phyloP scores from a whole-genome alignment of 2,113 vertebrate species.

The Ophiodon elongatus region DNA sequence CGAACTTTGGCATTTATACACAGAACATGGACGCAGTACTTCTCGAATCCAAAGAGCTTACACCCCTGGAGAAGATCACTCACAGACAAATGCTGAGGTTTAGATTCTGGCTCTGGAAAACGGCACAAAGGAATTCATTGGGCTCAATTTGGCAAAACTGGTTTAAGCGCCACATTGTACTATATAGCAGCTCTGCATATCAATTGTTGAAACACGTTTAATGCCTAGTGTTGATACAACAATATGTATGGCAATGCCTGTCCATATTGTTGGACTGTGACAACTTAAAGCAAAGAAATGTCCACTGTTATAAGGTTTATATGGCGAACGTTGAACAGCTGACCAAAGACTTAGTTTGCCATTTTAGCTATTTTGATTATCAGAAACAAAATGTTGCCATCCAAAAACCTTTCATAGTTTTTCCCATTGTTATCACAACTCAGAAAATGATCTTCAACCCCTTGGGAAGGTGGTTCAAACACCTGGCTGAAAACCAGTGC shows the following conservation, averaged over 20 bases:
- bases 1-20: constrained; percentile 5
- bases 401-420: background rate
- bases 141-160: constrained; percentile 8
- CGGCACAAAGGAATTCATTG: background rate
- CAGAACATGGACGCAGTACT: background rate
- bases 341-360: background rate
- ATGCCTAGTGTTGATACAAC: constrained; percentile 23
- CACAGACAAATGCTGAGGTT: background rate
- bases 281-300: constrained; percentile 15
- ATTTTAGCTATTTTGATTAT: background rate
- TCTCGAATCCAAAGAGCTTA: constrained; percentile 2
- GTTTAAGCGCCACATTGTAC: constrained; percentile 14
- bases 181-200: background rate
- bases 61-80: background rate
- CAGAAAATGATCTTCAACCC: constrained; percentile 23
- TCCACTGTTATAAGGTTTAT: background rate
- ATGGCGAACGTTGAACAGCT: background rate
- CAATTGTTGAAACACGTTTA: constrained; percentile 17
- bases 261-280: constrained; percentile 8
- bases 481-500: constrained; percentile 10
- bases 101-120: constrained; percentile 6
- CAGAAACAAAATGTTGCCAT: background rate
- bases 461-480: background rate
- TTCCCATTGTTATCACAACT: constrained; percentile 15
- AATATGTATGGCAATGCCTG: constrained; percentile 19